Evolutionary conservation across 2,113 vertebrate species (phyloP).

Genomic region (Grantiella picta): DNA sequence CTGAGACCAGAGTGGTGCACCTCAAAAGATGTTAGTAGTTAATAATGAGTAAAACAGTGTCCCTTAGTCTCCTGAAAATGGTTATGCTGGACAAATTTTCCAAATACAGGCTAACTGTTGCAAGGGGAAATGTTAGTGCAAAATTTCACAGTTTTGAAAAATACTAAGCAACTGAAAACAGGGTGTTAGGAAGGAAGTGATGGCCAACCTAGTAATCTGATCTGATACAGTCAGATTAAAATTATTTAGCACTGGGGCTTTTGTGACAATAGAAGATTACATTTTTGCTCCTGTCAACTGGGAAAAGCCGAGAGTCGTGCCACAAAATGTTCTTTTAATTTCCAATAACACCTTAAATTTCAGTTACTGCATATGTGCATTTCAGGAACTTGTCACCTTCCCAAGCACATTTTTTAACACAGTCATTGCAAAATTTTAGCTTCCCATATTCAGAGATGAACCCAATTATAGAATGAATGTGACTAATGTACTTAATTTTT

Average conservation of each 20-base stretch:
- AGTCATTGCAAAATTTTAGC: not conserved
- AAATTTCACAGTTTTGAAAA: not conserved
- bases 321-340: not conserved
- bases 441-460: not conserved
- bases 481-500: not conserved
- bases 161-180: not conserved
- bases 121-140: not conserved
- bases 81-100: not conserved
- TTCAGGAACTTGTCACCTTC: not conserved
- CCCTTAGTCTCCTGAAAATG: not conserved
- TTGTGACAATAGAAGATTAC: not conserved
- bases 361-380: accelerated
- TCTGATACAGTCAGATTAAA: not conserved
- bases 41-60: not conserved
- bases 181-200: accelerated
- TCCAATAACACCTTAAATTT: not conserved
- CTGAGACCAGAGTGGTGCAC: not conserved
- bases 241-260: not conserved
- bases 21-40: not conserved
- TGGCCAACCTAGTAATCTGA: not conserved
- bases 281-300: not conserved
- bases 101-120: not conserved
- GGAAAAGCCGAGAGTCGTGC: not conserved
- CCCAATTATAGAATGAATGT: not conserved
- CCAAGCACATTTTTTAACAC: not conserved